Evolutionary conservation across 1,140 invertebrate genomes (phyloP), one percentile per base, ranked within the genome.

Genomic region (Mycetomoellerius zeteki): DNA sequence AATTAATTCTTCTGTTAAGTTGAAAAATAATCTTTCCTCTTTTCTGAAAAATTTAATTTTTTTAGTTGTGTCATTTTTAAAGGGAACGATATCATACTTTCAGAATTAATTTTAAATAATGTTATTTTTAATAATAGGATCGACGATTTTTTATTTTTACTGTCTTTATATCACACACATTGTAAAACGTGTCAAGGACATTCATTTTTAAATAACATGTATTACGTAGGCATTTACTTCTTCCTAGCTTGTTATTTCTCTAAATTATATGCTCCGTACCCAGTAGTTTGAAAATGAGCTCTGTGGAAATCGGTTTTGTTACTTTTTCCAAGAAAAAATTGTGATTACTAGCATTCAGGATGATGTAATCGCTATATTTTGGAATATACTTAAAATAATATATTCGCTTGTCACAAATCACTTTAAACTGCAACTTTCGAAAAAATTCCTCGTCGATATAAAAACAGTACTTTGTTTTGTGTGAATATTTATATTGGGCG

Each of bases 181-280:
- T 80, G 10, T 64, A 64, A 56, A 65, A 33, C 16, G 8, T 21
- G 77, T 56, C 62, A 69, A 19, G 50, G n/a, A 80, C 37, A 43
- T 43, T 69, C 4, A 33, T 14, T 56, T 56, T 80, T 54, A 80
- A 80, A 69, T 69, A 54, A 52, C n/a, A 52, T 8, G 1, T 69
- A 69, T 80, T 67, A 54, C 5, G n/a, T 30, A 54, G 62, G 12
- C 14, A 52, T 64, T 62, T 77, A 54, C 50, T 60, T n/a, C 16
- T 33, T 24, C 10, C 12, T 27, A n/a, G 30, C 33, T 67, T 30
- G n/a, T 37, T 80, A 50, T 30, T 50, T 78, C 60, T 80, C 47
- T 47, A 78, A 54, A 69, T 80, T 69, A 80, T 14, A 69, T 14
- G 54, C 7, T 69, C 8, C 21, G 14, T 19, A 67, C 4, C n/a